Conservation (phyloP, 2,888 invertebrate species). For the Antheraea assamensis region DNA sequence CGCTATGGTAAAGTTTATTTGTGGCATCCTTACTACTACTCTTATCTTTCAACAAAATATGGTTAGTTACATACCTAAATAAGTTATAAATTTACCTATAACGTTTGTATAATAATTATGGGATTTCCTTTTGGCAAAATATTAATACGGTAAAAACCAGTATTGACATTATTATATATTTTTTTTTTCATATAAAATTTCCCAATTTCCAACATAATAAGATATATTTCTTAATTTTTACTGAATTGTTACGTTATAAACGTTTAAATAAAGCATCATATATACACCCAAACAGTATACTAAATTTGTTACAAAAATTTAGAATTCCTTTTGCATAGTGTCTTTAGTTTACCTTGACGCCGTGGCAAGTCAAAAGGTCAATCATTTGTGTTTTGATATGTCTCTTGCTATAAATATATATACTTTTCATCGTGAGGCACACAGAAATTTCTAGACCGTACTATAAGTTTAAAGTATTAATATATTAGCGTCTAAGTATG, state of each 20-base stretch:
- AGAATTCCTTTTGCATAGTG: background rate
- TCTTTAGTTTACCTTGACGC: background rate
- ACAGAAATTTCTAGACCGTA: background rate
- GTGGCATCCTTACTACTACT: background rate
- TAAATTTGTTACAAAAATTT: background rate
- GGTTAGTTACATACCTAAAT: background rate
- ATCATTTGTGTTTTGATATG: background rate
- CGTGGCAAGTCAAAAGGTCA: background rate
- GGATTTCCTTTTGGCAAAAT: constrained; percentile 3
- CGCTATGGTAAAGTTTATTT: background rate
- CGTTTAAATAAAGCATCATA: background rate
- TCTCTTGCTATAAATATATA: background rate
- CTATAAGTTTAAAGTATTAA: background rate
- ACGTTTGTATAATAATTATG: background rate
- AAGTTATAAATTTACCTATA: constrained; percentile 2
- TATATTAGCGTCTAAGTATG: background rate
- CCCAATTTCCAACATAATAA: too few species aligned
- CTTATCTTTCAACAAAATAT: background rate
- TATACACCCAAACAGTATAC: background rate
- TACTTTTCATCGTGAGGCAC: background rate
- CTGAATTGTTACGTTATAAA: background rate
- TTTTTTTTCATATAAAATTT: too few species aligned
- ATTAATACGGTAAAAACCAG: background rate
- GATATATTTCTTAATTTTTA: background rate
- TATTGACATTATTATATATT: background rate